Base-by-base conservation (phyloP, 53 echinoderm and acorn worm species). In the Echinometra lucunter region DNA sequence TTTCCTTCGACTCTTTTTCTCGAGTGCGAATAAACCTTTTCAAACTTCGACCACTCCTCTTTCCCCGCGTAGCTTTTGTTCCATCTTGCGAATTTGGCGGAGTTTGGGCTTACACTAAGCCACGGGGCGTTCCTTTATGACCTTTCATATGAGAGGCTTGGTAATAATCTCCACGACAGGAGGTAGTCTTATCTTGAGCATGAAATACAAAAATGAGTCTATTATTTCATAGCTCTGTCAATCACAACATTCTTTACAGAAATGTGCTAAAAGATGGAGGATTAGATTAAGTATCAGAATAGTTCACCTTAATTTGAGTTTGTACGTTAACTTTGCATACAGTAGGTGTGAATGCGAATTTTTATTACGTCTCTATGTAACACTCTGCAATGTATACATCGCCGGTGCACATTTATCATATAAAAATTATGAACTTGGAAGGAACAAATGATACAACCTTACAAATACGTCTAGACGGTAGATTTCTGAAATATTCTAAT, bases 21-120 rank as follows among this genome's bases (percentile, higher is more conserved):
- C 42, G 40, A 21, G 42, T 30, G 38, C 17, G 19, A 78, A 78
- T 40, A 38, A 78, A 21, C 38, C 78, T 19, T 35, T 18, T 1
- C 53, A n/a, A 49, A 85, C 85, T 85, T 85, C 28, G 13, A 49
- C 58, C 89, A 89, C 89, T 57, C 89, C 89, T 58, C 89, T 60
- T 89, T 89, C 89, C n/a, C 89, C 89, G 89, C 58, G 16, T 60
- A 89, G 89, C 89, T 58, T 58, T 89, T 89, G 89, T 89, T 60
- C 37, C 2, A 49, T 85, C 89, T 53, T 38, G 63, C 89, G 89
- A 89, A 58, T 34, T 89, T 89, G 91, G 91, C 47, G 91, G 91
- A 66, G 91, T 91, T 91, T 70, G 91, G 66, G 91, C 69, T 91
- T 66, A 69, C 69, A 45, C 40, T 45, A 66, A 91, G 72, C 91